These are phyloP conservation scores for Aphaenogaster ashmeadi DNA, from an alignment of 1,140 invertebrate genomes.

Conservation along the genomic window DNA sequence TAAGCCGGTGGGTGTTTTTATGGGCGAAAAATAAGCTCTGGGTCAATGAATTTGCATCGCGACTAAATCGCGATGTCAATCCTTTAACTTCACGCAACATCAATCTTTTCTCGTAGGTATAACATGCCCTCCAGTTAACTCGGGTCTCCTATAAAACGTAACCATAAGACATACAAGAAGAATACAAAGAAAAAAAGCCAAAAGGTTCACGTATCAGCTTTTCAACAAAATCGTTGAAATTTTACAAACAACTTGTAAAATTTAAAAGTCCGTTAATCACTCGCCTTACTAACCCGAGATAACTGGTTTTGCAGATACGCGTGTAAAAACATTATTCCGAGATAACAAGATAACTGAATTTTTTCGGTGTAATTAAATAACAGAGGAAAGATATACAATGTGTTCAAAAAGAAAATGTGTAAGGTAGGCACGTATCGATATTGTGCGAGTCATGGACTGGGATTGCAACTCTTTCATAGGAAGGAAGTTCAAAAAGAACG, in stretches of 20 bases:
- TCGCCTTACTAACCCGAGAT: slow-evolving; percentile 11
- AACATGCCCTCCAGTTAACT: background rate
- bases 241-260: background rate
- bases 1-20: slow-evolving; percentile 53
- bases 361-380: background rate
- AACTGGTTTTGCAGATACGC: slow-evolving; percentile 32
- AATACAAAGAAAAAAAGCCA: background rate
- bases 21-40: slow-evolving; percentile 30
- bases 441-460: background rate
- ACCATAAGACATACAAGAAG: background rate
- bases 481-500: no score
- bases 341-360: slow-evolving; percentile 34
- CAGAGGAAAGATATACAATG: background rate
- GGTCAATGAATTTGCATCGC: slow-evolving; percentile 35
- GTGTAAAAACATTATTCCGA: slow-evolving; percentile 37
- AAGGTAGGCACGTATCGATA: background rate
- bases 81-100: background rate
- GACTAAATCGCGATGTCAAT: background rate
- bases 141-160: background rate
- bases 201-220: background rate
- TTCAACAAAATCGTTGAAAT: background rate
- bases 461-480: no score
- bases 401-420: background rate
- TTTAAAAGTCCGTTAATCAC: slow-evolving; percentile 13
- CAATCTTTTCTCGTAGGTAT: background rate